Conservation (phyloP, 2,888 invertebrate genomes). For the Capitulum mitella region DNA sequence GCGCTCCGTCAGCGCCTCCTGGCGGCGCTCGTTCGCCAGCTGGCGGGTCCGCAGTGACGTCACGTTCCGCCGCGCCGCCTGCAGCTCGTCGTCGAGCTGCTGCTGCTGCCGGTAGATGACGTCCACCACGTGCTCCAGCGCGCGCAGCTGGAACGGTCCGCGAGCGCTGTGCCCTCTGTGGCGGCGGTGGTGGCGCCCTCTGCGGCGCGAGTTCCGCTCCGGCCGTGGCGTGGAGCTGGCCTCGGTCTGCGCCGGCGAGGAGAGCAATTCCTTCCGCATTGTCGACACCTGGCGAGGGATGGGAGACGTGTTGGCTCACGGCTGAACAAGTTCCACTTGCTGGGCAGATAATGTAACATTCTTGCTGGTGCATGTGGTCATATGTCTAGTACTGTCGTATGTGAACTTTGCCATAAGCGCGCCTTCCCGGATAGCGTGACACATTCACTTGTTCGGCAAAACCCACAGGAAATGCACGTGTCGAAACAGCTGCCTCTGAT, state of each 20-base stretch:
- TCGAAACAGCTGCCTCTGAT: too few relatives aligned
- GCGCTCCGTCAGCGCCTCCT: neutral
- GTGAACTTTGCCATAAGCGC: too few relatives aligned
- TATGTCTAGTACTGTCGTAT: too few relatives aligned
- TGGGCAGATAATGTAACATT: too few relatives aligned
- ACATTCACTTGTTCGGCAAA: too few relatives aligned
- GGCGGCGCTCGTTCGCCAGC: neutral
- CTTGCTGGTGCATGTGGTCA: too few relatives aligned
- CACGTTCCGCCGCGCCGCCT: neutral
- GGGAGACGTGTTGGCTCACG: too few relatives aligned
- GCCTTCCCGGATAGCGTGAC: too few relatives aligned
- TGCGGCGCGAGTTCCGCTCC: too few relatives aligned
- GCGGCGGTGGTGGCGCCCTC: conserved; percentile 11
- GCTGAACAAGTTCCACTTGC: too few relatives aligned
- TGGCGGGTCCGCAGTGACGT: neutral
- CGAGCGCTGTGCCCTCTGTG: neutral
- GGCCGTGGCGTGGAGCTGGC: neutral
- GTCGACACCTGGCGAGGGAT: neutral
- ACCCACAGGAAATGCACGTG: too few relatives aligned
- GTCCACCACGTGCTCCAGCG: neutral
- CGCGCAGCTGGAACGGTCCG: neutral
- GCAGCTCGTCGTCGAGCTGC: neutral
- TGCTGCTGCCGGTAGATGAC: neutral
- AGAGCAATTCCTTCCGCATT: neutral
- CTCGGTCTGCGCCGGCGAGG: neutral